phyloP scores from a whole-genome alignment of 1,140 invertebrate species.

The Vollenhovia emeryi region DNA sequence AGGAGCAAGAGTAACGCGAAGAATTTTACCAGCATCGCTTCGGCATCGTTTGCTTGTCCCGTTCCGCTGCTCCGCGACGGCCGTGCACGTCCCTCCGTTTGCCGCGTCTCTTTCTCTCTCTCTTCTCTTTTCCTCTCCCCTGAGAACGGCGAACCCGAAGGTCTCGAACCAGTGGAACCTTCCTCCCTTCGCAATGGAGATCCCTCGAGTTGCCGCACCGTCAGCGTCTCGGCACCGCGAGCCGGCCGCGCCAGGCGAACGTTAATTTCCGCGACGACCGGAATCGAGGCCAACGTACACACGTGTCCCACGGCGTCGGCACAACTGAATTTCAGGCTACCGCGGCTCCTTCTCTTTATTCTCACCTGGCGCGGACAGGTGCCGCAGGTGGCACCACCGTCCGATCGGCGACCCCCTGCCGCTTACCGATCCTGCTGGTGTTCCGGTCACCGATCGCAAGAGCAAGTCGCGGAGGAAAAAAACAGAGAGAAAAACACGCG shows the following conservation, averaged over 20 bases:
- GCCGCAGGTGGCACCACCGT: slow-evolving; percentile 70
- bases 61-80: slow-evolving; percentile 67
- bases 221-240: slow-evolving; percentile 29
- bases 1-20: not conserved
- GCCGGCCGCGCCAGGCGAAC: slow-evolving; percentile 13
- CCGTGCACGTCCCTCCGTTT: slow-evolving; percentile 28
- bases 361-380: slow-evolving; percentile 70
- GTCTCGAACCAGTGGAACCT: not conserved
- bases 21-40: slow-evolving; percentile 72
- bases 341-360: slow-evolving; percentile 69
- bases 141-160: slow-evolving; percentile 41
- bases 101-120: not conserved
- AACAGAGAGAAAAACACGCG: not conserved
- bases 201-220: not conserved
- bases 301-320: slow-evolving; percentile 57
- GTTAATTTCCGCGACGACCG: slow-evolving; percentile 32
- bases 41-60: slow-evolving; percentile 65
- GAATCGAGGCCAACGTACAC: slow-evolving; percentile 13
- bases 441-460: not conserved
- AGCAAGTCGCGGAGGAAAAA: not conserved
- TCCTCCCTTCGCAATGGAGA: not conserved
- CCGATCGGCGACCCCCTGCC: not conserved
- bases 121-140: not conserved
- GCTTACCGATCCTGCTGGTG: slow-evolving; percentile 33
- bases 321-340: slow-evolving; percentile 67